Evolutionary conservation across 1,140 invertebrate species (phyloP), one percentile per base, ranked within the genome.

Genomic region (Tetramorium alpestre): DNA sequence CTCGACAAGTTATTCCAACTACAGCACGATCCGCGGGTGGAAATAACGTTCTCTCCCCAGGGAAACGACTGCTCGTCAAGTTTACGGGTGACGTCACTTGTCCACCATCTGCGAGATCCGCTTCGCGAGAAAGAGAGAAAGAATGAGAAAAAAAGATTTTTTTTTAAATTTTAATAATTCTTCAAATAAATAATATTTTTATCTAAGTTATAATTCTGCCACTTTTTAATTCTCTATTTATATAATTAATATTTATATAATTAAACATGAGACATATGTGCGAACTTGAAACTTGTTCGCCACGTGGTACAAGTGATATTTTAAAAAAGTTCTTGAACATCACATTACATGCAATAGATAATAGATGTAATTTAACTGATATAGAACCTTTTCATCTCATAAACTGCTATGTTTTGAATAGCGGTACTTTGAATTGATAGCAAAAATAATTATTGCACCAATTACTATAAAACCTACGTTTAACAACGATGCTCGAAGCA

Each of bases 21-120:
- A 62, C 44, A 69, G 41, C 38, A 51, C 54, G 44, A 54, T 81
- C 38, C 86, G 87, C 88, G 88, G 88, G 89, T 89, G 85, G 90
- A 93, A 93, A 92, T 93, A 93, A 92, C 88, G 67, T 89, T 88
- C 65, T 88, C 86, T 80, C 88, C 41, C 41, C 38, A 18, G 85
- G 69, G 81, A 90, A 92, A 92, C 93, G 91, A 75, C 89, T 91
- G 92, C 80, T 87, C 87, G 92, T 89, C 91, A 91, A 90, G 85
- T 92, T 93, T 93, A 90, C 84, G 88, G 85, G 67, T 93, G 91
- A 93, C 93, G 92, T 93, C 92, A 93, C 62, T 90, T 88, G 80
- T 16, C 90, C 91, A 86, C 91, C 93, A 93, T 93, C 92, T 93
- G 93, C 89, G 86, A 70, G 78, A 49, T 8, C 58, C 58, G 88